Conservation (phyloP, 2,888 invertebrate genomes). For the Ceriagrion tenellum region DNA sequence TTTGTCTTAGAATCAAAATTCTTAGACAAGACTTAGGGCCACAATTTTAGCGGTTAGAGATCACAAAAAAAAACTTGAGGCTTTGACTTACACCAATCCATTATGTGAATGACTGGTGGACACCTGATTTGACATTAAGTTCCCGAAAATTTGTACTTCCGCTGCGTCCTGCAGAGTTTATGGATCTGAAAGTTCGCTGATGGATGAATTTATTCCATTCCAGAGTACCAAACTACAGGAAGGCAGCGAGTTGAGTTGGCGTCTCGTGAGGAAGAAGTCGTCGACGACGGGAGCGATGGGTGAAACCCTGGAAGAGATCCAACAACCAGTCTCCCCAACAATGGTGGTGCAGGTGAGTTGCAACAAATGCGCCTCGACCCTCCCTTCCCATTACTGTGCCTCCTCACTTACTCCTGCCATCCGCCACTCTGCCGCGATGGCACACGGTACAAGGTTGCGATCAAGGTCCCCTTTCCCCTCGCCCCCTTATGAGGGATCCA, state of each 20-base stretch:
- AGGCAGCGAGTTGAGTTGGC: background rate
- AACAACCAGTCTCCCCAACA: slow-evolving; percentile 58
- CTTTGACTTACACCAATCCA: no score
- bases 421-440: background rate
- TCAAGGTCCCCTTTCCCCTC: background rate
- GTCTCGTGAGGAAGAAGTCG: background rate
- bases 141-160: no score
- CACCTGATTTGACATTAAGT: no score
- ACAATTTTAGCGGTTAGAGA: no score
- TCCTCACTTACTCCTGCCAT: background rate
- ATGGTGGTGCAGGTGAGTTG: slow-evolving; percentile 62
- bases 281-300: slow-evolving; percentile 35
- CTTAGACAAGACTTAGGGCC: no score
- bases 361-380: background rate
- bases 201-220: background rate
- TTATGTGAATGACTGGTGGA: no score
- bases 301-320: slow-evolving; percentile 57
- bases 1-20: background rate
- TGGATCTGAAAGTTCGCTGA: background rate
- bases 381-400: background rate
- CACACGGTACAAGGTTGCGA: background rate
- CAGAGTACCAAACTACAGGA: background rate
- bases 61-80: no score
- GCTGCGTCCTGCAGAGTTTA: background rate
- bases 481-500: no score